Conservation (phyloP, 2,797 vertebrate species). For the Liparis tanakae region DNA sequence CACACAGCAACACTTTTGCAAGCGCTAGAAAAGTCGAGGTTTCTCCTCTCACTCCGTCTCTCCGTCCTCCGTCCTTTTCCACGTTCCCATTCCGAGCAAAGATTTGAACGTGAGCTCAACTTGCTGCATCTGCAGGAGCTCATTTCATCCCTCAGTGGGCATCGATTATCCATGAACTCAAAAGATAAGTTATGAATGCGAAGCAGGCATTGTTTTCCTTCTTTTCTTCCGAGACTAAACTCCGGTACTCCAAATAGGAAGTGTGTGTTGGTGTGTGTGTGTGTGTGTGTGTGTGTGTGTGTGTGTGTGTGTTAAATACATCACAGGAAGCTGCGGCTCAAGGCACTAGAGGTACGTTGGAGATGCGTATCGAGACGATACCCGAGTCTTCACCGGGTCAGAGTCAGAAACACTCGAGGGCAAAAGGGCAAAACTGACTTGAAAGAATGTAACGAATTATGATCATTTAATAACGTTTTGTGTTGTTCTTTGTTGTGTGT, state of each 20-base stretch:
- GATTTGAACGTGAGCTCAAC: conserved; percentile 72
- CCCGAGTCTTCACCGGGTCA: conserved; percentile 18
- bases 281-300: conserved; percentile 56
- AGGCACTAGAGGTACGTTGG: conserved; percentile 31
- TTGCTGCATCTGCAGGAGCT: conserved; percentile 71
- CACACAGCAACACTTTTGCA: background rate
- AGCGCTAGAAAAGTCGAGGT: conserved; percentile 30
- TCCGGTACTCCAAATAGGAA: conserved; percentile 58
- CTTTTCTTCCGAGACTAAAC: conserved; percentile 47
- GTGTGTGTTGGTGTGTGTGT: conserved; percentile 55
- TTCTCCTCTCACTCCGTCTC: no score
- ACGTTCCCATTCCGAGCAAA: conserved; percentile 62
- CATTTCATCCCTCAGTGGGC: conserved; percentile 84
- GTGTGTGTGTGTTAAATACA: conserved; percentile 69
- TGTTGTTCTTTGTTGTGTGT: no score
- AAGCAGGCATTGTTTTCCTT: conserved; percentile 66
- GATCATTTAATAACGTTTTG: no score
- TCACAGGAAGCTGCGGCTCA: conserved; percentile 58
- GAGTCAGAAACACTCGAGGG: no score
- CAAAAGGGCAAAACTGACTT: no score
- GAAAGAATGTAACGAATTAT: no score
- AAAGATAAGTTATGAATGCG: conserved; percentile 82
- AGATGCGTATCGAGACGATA: conserved; percentile 45
- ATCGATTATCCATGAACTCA: conserved; percentile 83
- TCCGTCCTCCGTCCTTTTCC: conserved; percentile 16